Conservation (phyloP, 2,888 invertebrate genomes). For the Eristalis pertinax region DNA sequence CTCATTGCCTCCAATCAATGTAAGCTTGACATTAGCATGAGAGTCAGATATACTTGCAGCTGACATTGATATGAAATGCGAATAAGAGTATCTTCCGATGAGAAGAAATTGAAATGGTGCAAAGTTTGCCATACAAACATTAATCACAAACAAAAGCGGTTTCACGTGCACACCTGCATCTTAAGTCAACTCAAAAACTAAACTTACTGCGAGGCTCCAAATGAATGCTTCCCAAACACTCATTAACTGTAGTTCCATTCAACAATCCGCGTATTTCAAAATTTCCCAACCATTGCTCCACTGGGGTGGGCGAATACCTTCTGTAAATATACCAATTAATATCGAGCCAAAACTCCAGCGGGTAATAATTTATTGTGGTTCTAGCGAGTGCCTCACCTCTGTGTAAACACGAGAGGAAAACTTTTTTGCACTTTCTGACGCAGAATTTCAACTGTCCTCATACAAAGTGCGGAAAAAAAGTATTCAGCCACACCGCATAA, state of each 20-base stretch:
- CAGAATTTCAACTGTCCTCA: neutral
- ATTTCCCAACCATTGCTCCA: neutral
- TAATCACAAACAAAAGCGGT: neutral
- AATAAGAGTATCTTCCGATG: too few species aligned
- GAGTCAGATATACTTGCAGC: too few species aligned
- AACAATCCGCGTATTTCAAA: neutral
- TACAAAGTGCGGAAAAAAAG: neutral
- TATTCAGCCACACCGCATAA: slow-evolving; percentile 3
- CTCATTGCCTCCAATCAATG: too few species aligned
- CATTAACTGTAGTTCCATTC: neutral
- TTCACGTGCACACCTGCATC: neutral
- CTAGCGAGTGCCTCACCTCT: neutral
- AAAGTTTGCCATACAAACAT: neutral
- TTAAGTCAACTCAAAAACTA: neutral
- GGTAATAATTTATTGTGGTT: neutral
- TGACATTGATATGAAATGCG: too few species aligned
- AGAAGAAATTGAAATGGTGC: neutral
- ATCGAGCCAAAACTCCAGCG: neutral
- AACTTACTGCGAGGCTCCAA: neutral
- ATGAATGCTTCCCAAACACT: neutral
- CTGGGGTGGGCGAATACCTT: neutral
- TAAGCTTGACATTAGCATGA: too few species aligned
- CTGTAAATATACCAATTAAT: neutral
- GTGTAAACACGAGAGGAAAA: neutral
- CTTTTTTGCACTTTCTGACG: neutral